Evolutionary conservation across 2,113 vertebrate genomes (phyloP), one percentile per base, ranked within the genome.

Genomic region (Rhinogobius similis): DNA sequence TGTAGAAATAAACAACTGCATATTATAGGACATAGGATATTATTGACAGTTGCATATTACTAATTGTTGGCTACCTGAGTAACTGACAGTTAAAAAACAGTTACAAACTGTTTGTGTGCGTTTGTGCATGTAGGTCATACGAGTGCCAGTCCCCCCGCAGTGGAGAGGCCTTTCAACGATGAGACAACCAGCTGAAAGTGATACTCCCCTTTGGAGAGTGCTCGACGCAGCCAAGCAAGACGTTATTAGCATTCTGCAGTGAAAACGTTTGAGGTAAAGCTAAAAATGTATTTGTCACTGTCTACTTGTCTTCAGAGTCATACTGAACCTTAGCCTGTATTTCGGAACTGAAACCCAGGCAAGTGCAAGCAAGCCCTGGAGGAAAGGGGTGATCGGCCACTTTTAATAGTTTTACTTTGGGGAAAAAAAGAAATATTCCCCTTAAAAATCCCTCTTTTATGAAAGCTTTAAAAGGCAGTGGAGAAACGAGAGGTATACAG

Each of bases 231-330:
- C 68, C 85, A 87, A 91, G 82, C 83, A 65, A 90, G 85, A 85
- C 75, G 63, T 82, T 86, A 91, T 93, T 91, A 87, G 85, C 87
- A 86, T 90, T 90, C 87, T 89, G 76, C 61, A 65, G 84, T 58
- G 76, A 78, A 88, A 84, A 89, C 84, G 78, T 90, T 87, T 90
- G 75, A 87, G 84, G 77, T 85, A 66, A 83, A 77, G 78, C 72
- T 87, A 82, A 86, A 87, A 82, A 89, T 73, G 80, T 79, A 91
- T 91, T 89, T 88, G 79, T 90, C 90, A 90, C 78, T 90, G 90
- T 90, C 88, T 89, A 68, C 78, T 79, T 82, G 74, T 85, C 82
- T 87, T 83, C 67, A 76, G 63, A 92, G 82, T 88, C 84, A 87
- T 87, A 65, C 62, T 58, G 18, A 83, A 61, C 65, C 58, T 62